Evolutionary conservation across 2,797 vertebrate genomes (phyloP).

Genomic region (Argya squamiceps): DNA sequence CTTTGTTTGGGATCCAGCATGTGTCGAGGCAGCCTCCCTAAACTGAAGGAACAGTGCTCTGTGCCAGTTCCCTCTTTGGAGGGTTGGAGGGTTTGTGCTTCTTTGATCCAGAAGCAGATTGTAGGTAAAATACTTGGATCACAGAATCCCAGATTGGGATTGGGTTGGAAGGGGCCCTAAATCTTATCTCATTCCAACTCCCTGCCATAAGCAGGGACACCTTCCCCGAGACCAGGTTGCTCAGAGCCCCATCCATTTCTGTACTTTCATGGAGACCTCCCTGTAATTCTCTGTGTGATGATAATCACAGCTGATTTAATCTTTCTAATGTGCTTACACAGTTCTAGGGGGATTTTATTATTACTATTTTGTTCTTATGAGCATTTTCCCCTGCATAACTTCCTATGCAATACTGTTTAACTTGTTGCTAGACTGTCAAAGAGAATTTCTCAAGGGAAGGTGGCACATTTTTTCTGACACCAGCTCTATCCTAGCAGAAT

Average conservation of each 20-base stretch:
- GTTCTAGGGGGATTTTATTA: neutral
- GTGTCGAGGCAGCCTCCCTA: neutral
- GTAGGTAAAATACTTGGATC: neutral
- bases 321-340: neutral
- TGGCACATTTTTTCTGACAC: neutral
- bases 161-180: neutral
- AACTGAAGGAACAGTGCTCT: neutral
- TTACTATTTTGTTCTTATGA: neutral
- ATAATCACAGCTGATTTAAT: neutral
- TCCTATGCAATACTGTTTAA: neutral
- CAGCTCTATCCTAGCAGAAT: neutral
- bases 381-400: neutral
- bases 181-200: neutral
- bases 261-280: neutral
- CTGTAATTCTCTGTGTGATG: neutral
- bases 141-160: neutral
- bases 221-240: rapidly evolving
- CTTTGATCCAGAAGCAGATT: neutral
- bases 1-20: rapidly evolving
- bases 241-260: neutral
- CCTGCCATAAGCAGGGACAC: neutral
- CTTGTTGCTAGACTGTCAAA: neutral
- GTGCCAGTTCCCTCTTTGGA: neutral
- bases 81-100: neutral
- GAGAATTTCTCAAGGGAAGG: neutral